Evolutionary conservation across 2,113 vertebrate species (phyloP).

Genomic region (Dasyprocta punctata): DNA sequence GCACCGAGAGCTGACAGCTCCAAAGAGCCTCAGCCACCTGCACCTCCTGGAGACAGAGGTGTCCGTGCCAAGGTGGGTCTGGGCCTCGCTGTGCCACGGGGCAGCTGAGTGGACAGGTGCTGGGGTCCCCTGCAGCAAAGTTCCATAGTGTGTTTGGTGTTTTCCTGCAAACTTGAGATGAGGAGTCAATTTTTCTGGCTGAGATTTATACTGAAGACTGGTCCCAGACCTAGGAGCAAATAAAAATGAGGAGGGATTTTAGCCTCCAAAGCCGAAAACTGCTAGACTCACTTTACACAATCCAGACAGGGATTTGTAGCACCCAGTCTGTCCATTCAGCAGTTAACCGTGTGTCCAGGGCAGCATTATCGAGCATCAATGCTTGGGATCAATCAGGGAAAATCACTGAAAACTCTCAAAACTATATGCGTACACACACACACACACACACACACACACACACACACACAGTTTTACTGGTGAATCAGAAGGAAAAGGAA

Average conservation of each 20-base stretch:
- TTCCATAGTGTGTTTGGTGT: constrained; percentile 71
- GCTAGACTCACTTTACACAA: background rate
- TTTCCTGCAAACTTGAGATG: constrained; percentile 86
- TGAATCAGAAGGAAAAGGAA: background rate
- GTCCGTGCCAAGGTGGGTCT: constrained; percentile 58
- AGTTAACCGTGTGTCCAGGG: background rate
- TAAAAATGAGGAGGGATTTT: constrained; percentile 7
- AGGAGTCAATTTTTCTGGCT: constrained; percentile 80
- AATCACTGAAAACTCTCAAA: background rate
- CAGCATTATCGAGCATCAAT: background rate
- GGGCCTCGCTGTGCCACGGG: constrained; percentile 67
- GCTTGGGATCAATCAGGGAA: background rate
- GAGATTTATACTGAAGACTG: constrained; percentile 97
- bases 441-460: too few species aligned
- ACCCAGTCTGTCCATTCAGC: background rate
- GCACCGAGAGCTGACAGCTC: background rate
- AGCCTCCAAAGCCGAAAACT: background rate
- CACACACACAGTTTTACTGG: background rate
- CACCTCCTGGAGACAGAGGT: constrained; percentile 62
- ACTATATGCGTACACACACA: background rate
- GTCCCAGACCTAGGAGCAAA: constrained; percentile 88
- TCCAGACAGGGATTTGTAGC: background rate
- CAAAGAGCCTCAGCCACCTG: constrained; percentile 4
- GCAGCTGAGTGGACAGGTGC: constrained; percentile 54
- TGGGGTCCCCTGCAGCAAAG: constrained; percentile 56